Evolutionary conservation across 2,888 invertebrate species (phyloP).

Genomic region (Ornithoptera priamus): DNA sequence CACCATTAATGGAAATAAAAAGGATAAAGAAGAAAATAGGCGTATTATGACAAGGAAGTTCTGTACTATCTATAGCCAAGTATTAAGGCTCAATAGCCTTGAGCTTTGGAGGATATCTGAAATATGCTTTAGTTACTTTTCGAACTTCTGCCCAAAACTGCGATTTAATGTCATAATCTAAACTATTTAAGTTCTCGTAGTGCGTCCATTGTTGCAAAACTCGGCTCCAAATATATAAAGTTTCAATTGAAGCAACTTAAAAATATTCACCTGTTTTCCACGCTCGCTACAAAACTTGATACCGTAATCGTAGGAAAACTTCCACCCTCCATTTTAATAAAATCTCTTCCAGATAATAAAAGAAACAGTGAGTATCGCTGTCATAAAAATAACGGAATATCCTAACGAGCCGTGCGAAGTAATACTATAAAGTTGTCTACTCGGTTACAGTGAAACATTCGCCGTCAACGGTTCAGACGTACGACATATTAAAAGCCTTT

Average conservation of each 20-base stretch:
- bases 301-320: constrained; percentile 24
- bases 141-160: constrained; percentile 42
- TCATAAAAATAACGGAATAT: constrained; percentile 33
- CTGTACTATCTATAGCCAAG: too few relatives aligned
- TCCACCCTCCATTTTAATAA: constrained; percentile 33
- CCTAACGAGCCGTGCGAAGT: constrained; percentile 35
- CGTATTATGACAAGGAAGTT: too few relatives aligned
- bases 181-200: constrained; percentile 36
- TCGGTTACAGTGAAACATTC: constrained; percentile 43
- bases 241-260: constrained; percentile 31
- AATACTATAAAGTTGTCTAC: constrained; percentile 37
- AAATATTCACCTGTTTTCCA: constrained; percentile 30
- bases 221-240: constrained; percentile 27
- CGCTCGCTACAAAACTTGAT: constrained; percentile 27
- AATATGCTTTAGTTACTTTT: background rate
- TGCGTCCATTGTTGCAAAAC: constrained; percentile 33
- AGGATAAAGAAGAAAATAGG: too few relatives aligned
- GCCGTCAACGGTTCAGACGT: constrained; percentile 55
- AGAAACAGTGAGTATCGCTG: constrained; percentile 30
- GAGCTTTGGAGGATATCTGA: too few relatives aligned
- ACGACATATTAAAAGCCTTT: constrained; percentile 68
- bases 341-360: constrained; percentile 34
- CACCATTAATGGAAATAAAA: too few relatives aligned
- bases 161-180: constrained; percentile 59
- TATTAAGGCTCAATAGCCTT: too few relatives aligned